phyloP scores from a whole-genome alignment of 2,113 vertebrate species.

The Macaca mulatta region DNA sequence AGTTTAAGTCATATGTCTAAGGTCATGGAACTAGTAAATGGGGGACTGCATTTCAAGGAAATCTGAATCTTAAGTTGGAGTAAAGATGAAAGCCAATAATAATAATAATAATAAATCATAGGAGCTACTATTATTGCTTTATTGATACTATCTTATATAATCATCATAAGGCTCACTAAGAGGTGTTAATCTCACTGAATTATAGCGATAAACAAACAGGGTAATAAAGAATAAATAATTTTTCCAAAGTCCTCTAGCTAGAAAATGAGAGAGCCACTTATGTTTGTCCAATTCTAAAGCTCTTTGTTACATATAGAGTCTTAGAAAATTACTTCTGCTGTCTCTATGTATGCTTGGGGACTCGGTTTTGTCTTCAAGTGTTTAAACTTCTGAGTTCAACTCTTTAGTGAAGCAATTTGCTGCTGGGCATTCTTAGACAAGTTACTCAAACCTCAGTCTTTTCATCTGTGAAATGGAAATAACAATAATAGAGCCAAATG shows the following conservation, averaged over 20 bases:
- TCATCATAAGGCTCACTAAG: neutral
- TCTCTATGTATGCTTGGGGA: neutral
- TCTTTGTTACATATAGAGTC: neutral
- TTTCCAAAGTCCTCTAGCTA: neutral
- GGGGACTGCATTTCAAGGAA: neutral
- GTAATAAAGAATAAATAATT: neutral
- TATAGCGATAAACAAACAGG: neutral
- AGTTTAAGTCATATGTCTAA: neutral
- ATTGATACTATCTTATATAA: constrained; percentile 3
- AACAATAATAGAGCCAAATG: neutral
- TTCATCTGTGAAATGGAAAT: neutral
- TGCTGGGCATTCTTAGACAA: neutral
- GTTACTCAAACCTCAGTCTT: neutral
- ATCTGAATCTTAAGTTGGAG: constrained; percentile 36
- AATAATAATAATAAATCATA: neutral
- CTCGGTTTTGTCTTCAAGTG: neutral
- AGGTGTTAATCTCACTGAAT: neutral
- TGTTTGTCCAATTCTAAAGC: neutral
- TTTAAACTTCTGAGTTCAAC: neutral
- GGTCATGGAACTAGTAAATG: neutral
- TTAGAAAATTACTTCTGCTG: neutral
- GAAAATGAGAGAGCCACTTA: neutral
- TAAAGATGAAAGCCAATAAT: neutral
- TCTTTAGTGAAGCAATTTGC: neutral
- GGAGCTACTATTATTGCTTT: neutral